Evolutionary conservation across 2,113 vertebrate genomes (phyloP).

Genomic region (Ctenodactylus gundi): DNA sequence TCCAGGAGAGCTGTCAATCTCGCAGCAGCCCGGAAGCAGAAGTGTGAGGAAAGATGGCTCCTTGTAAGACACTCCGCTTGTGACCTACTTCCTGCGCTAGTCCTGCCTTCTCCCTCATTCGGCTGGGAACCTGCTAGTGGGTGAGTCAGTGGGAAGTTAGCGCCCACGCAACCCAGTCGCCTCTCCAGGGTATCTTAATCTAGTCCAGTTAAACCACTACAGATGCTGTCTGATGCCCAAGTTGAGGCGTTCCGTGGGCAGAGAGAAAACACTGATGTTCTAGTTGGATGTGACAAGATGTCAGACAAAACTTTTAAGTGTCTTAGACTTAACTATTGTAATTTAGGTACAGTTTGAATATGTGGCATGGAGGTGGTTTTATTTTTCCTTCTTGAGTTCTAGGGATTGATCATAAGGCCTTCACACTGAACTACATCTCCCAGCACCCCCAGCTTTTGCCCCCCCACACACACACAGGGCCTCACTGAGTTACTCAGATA

Average conservation of each 20-base stretch:
- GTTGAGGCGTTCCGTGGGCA: background rate
- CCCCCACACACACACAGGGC: too few species aligned
- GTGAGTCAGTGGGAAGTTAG: background rate
- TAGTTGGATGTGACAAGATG: background rate
- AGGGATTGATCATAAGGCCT: background rate
- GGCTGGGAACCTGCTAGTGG: background rate
- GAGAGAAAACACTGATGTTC: background rate
- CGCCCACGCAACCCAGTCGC: background rate
- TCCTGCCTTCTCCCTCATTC: background rate
- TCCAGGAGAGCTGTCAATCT: background rate
- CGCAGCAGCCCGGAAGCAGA: background rate
- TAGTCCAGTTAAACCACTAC: background rate
- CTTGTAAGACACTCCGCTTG: too few species aligned
- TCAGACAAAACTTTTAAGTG: background rate
- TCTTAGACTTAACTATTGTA: background rate
- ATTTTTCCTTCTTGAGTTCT: background rate
- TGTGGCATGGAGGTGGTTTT: background rate
- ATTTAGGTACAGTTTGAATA: slow-evolving; percentile 20
- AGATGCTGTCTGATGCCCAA: background rate
- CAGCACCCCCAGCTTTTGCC: background rate
- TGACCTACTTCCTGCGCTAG: background rate
- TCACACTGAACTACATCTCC: background rate
- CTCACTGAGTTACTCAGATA: background rate
- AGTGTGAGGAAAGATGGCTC: background rate
- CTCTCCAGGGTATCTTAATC: background rate